These are phyloP conservation scores for Hirundichthys speculiger DNA, from an alignment of 2,113 vertebrate species.

Conservation along the genomic window DNA sequence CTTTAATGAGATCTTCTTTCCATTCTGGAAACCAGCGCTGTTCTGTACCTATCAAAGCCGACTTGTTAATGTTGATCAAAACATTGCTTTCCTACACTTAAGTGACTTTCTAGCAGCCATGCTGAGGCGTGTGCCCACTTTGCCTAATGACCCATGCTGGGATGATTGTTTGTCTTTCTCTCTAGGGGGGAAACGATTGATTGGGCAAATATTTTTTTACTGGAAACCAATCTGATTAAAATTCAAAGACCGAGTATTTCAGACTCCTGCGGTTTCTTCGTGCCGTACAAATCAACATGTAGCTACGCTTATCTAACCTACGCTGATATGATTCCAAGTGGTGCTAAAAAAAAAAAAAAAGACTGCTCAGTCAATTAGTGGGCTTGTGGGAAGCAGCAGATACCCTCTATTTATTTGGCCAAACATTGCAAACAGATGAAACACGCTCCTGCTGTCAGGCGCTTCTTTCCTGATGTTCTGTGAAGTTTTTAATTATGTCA, in stretches of 20 bases:
- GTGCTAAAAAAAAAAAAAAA: constrained; percentile 36
- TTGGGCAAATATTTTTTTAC: constrained; percentile 67
- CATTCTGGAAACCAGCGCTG: constrained; percentile 10
- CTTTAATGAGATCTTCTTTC: constrained; percentile 55
- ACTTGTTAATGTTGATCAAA: constrained; percentile 41
- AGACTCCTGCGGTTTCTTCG: constrained; percentile 37
- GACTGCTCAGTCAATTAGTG: constrained; percentile 71
- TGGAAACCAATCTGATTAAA: constrained; percentile 61
- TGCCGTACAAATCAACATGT: constrained; percentile 40
- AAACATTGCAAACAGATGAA: constrained; percentile 64
- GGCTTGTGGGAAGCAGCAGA: constrained; percentile 62
- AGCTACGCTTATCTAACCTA: constrained; percentile 50
- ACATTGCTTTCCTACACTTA: constrained; percentile 12
- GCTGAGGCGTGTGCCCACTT: constrained; percentile 40
- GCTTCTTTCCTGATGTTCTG: constrained; percentile 47
- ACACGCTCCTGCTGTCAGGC: constrained; percentile 52
- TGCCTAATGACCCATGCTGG: constrained; percentile 56
- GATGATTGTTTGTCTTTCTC: constrained; percentile 65
- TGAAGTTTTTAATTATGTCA: constrained; percentile 72
- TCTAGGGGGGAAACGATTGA: constrained; percentile 55
- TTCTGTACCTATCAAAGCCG: constrained; percentile 20
- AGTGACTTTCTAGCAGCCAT: constrained; percentile 11
- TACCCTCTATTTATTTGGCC: constrained; percentile 74
- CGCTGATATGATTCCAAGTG: constrained; percentile 58
- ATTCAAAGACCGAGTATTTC: constrained; percentile 40